These are phyloP conservation scores for Emydoidea blandingii DNA, from an alignment of 2,797 vertebrate genomes.

Conservation along the genomic window DNA sequence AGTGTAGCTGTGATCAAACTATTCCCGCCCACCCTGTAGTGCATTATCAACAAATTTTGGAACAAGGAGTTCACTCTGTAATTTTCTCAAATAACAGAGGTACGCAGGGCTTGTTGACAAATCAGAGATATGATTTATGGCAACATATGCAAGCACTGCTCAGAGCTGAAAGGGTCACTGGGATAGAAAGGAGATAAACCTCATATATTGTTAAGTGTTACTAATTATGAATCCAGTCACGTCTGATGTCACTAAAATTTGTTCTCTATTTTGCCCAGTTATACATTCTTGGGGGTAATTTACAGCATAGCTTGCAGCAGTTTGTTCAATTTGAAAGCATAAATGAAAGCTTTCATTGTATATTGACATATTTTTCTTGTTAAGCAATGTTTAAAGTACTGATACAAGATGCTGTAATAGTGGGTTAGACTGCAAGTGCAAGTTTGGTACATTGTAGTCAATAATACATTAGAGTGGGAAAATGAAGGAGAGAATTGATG, in stretches of 20 bases:
- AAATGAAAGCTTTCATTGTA: constrained; percentile 88
- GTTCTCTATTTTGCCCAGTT: constrained; percentile 80
- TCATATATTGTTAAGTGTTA: constrained; percentile 84
- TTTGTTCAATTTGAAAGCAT: constrained; percentile 85
- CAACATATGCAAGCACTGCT: constrained; percentile 81
- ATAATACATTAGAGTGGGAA: constrained; percentile 77
- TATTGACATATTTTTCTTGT: constrained; percentile 90
- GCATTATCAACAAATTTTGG: constrained; percentile 14
- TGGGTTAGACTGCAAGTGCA: constrained; percentile 83
- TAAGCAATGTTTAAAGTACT: constrained; percentile 90
- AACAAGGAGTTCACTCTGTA: constrained; percentile 60
- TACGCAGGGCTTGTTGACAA: constrained; percentile 81
- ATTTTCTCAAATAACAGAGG: constrained; percentile 70
- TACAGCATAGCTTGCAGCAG: constrained; percentile 84
- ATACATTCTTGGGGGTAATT: constrained; percentile 89
- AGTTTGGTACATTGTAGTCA: constrained; percentile 83
- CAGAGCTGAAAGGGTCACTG: constrained; percentile 80
- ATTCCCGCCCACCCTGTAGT: neutral
- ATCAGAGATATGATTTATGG: constrained; percentile 83
- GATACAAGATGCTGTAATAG: constrained; percentile 88
- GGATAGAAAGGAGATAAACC: constrained; percentile 82
- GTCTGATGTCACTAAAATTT: constrained; percentile 78
- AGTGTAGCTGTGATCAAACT: constrained; percentile 22
- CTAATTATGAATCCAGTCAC: constrained; percentile 84
- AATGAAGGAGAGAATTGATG: constrained; percentile 64